A percentile compares a stretch with the other conserved stretches of the same genome.
These are phyloP conservation scores for Drosophila grimshawi DNA, from an alignment of 1,140 invertebrate genomes.

Conservation along the genomic window DNA sequence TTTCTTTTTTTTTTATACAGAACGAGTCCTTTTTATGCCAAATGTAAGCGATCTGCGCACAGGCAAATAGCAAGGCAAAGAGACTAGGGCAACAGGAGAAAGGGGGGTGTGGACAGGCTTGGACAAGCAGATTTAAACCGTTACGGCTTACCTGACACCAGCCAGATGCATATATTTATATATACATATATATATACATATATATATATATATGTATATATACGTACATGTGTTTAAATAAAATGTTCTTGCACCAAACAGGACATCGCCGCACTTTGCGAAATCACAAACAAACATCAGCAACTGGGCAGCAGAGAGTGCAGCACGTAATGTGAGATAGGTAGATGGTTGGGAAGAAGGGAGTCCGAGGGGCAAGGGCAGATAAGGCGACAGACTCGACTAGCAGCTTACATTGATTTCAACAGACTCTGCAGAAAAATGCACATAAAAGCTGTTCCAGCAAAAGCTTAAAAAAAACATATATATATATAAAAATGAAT, in stretches of 20 bases:
- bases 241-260: constrained; percentile 71
- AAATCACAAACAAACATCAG: constrained; percentile 61
- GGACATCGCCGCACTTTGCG: constrained; percentile 75
- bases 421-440: constrained; percentile 65
- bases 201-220: constrained; percentile 44
- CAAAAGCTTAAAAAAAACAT: constrained; percentile 64
- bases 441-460: constrained; percentile 65
- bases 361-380: constrained; percentile 6
- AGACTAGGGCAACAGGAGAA: constrained; percentile 15
- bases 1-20: constrained; percentile 26
- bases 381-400: constrained; percentile 41
- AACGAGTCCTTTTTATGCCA: constrained; percentile 75
- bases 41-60: constrained; percentile 80
- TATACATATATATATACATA: constrained; percentile 27
- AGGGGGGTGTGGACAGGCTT: constrained; percentile 26
- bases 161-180: constrained; percentile 25
- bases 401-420: constrained; percentile 72
- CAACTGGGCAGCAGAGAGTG: constrained; percentile 24
- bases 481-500: constrained; percentile 25
- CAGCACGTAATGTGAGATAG: neutral
- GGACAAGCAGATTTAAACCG: constrained; percentile 79
- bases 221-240: constrained; percentile 61
- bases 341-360: neutral
- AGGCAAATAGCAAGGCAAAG: constrained; percentile 17
- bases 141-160: constrained; percentile 79